These are phyloP conservation scores for Octopus sinensis DNA, from an alignment of 1,140 invertebrate genomes.

Conservation along the genomic window DNA sequence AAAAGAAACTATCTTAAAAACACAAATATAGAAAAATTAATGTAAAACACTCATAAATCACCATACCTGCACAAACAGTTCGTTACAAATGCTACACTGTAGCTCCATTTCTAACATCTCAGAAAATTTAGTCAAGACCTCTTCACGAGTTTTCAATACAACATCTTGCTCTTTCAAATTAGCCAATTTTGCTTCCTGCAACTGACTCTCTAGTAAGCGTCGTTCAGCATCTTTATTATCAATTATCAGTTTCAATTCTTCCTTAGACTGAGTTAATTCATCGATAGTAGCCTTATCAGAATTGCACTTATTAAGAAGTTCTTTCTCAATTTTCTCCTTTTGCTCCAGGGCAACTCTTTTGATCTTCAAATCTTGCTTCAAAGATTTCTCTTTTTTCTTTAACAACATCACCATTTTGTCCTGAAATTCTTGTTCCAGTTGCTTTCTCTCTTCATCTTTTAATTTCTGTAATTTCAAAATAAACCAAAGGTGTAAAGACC, in stretches of 20 bases:
- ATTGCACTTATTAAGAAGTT: background rate
- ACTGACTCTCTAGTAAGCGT: slow-evolving; percentile 48
- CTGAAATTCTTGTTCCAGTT: too few relatives aligned
- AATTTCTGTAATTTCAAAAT: too few relatives aligned
- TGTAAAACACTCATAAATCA: too few relatives aligned
- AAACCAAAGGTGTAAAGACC: too few relatives aligned
- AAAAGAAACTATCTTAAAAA: too few relatives aligned
- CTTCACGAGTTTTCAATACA: slow-evolving; percentile 55
- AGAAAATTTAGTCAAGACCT: slow-evolving; percentile 62
- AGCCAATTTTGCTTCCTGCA: slow-evolving; percentile 44
- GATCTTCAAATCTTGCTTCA: slow-evolving; percentile 44
- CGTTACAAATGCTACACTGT: slow-evolving; percentile 75
- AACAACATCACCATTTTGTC: too few relatives aligned
- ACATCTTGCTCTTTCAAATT: slow-evolving; percentile 44
- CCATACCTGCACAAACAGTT: slow-evolving; percentile 67
- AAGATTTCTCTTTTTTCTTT: slow-evolving; percentile 24
- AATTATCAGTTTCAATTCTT: slow-evolving; percentile 44
- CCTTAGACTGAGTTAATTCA: slow-evolving; percentile 37
- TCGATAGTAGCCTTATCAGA: background rate
- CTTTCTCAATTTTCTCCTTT: background rate
- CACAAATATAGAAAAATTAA: too few relatives aligned
- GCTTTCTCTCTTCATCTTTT: too few relatives aligned
- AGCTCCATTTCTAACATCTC: slow-evolving; percentile 72
- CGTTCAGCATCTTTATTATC: slow-evolving; percentile 50
- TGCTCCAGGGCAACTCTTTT: slow-evolving; percentile 47